phyloP scores from a whole-genome alignment of 2,797 vertebrate genomes.

The Todus mexicanus region DNA sequence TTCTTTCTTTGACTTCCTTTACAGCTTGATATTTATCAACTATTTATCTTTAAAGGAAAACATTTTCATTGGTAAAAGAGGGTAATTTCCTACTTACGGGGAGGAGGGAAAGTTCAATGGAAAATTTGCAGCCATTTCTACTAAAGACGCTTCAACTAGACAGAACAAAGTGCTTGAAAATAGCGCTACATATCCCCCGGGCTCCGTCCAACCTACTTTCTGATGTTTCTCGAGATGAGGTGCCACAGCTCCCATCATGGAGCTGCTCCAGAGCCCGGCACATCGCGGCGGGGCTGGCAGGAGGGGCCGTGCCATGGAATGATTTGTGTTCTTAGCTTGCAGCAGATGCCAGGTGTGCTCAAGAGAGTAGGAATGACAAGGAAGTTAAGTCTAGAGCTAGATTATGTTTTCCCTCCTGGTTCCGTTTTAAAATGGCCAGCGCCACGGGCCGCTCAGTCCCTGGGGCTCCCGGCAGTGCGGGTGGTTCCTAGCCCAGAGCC shows the following conservation, averaged over 20 bases:
- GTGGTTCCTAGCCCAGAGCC: background rate
- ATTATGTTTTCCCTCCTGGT: background rate
- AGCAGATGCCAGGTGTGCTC: background rate
- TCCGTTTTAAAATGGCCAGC: background rate
- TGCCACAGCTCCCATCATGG: background rate
- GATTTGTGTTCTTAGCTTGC: background rate
- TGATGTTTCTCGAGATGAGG: background rate
- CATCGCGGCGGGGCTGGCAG: background rate
- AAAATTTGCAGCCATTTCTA: slow-evolving; percentile 17
- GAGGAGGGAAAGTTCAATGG: background rate
- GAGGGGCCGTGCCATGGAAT: accelerated
- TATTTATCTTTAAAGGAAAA: background rate
- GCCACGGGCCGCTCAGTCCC: background rate
- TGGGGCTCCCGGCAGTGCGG: background rate
- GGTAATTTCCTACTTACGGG: background rate
- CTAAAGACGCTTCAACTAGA: background rate
- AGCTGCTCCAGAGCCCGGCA: background rate
- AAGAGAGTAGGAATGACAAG: background rate
- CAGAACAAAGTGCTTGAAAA: slow-evolving; percentile 49
- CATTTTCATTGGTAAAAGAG: background rate
- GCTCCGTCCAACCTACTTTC: slow-evolving; percentile 52
- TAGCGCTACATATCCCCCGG: background rate
- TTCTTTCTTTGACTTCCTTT: background rate
- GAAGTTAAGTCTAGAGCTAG: background rate
- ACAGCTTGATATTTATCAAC: background rate